These are phyloP conservation scores for Odontothrips loti DNA, from an alignment of 2,888 invertebrate genomes.

Conservation along the genomic window DNA sequence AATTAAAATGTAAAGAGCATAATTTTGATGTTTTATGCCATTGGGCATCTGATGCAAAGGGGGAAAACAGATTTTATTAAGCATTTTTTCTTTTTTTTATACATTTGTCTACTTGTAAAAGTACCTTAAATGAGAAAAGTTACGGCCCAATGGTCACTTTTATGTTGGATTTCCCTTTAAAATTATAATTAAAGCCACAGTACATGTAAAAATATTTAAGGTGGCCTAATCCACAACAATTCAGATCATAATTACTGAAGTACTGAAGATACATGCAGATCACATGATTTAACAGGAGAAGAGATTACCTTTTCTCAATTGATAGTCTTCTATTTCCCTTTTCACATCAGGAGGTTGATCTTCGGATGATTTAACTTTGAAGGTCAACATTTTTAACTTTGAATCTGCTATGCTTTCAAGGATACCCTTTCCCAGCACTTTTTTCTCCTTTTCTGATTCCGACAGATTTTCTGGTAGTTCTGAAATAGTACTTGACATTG, in stretches of 20 bases:
- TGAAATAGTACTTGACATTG: background rate
- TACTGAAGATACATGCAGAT: background rate
- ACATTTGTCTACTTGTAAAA: too few relatives aligned
- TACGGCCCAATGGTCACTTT: background rate
- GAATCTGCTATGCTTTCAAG: conserved; percentile 10
- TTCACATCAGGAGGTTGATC: background rate
- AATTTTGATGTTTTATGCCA: too few relatives aligned
- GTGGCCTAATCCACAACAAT: background rate
- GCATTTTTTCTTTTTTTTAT: too few relatives aligned
- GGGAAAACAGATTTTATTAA: too few relatives aligned
- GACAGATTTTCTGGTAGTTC: background rate
- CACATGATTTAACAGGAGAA: background rate
- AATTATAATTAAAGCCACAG: background rate
- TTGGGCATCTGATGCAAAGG: too few relatives aligned
- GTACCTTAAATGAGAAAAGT: too few relatives aligned
- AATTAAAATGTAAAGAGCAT: too few relatives aligned
- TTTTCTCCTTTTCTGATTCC: background rate
- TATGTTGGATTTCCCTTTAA: conserved; percentile 14
- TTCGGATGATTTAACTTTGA: background rate
- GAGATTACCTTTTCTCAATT: conserved; percentile 10
- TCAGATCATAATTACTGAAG: background rate
- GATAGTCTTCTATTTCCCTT: conserved; percentile 8
- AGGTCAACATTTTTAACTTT: background rate
- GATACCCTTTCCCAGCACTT: background rate
- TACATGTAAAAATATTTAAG: background rate